Conservation (phyloP, 2,888 invertebrate species). For the Corbicula japonica region DNA sequence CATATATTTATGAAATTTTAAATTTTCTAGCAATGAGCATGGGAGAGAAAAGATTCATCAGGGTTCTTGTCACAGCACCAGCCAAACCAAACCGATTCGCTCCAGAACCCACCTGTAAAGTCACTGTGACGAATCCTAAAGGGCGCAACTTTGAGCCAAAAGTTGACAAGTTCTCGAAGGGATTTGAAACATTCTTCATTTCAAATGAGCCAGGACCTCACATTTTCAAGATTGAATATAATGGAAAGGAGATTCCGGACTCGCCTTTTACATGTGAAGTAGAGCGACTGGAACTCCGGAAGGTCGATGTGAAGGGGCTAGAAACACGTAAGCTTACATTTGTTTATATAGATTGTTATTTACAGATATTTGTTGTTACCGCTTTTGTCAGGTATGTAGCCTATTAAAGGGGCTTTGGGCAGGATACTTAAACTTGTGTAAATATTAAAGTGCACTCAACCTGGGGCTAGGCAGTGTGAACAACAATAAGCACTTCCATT, state of each 20-base stretch:
- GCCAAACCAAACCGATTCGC: conserved; percentile 62
- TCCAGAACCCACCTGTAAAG: conserved; percentile 90
- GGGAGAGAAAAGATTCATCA: conserved; percentile 56
- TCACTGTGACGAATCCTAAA: conserved; percentile 71
- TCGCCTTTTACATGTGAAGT: conserved; percentile 85
- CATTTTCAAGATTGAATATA: conserved; percentile 84
- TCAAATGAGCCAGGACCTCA: conserved; percentile 84
- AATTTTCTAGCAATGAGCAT: conserved; percentile 47
- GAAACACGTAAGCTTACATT: conserved; percentile 93
- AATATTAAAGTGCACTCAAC: no score
- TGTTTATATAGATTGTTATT: not conserved
- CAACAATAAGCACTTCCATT: no score
- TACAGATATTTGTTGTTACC: no score
- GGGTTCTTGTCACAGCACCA: conserved; percentile 46
- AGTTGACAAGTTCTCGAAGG: conserved; percentile 91
- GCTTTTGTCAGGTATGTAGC: no score
- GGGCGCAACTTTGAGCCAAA: conserved; percentile 57
- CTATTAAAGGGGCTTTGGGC: no score
- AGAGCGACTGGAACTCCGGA: conserved; percentile 90
- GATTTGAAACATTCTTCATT: conserved; percentile 88
- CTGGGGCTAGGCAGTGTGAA: no score
- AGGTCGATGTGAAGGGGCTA: conserved; percentile 94
- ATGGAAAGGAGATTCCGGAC: conserved; percentile 83
- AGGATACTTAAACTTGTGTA: no score
- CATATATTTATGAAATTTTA: not conserved